Evolutionary conservation across 2,888 invertebrate species (phyloP).

Genomic region (Cryptocheilus praepositus): DNA sequence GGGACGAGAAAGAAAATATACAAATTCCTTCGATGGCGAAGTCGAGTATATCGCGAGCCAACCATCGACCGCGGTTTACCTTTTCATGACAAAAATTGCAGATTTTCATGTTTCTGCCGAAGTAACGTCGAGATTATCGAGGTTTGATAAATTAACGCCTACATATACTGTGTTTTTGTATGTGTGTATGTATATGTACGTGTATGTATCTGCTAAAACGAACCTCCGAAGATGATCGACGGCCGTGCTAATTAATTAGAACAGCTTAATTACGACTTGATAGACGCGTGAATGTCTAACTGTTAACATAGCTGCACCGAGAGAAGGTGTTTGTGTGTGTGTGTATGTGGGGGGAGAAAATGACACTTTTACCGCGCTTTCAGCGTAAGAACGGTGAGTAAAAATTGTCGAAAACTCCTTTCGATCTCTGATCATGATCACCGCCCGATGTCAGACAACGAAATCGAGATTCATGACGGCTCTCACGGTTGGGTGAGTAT

Average conservation of each 20-base stretch:
- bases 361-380: neutral
- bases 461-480: too few relatives aligned
- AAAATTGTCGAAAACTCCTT: neutral
- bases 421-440: neutral
- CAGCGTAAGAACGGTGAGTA: neutral
- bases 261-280: constrained; percentile 25
- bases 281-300: constrained; percentile 12
- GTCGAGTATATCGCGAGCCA: too few relatives aligned
- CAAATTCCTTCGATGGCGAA: too few relatives aligned
- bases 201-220: too few relatives aligned
- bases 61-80: too few relatives aligned
- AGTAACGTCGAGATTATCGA: too few relatives aligned
- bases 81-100: too few relatives aligned
- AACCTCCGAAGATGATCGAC: neutral
- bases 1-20: too few relatives aligned
- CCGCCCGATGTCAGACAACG: neutral
- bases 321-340: neutral
- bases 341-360: neutral
- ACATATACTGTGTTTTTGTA: too few relatives aligned
- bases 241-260: neutral
- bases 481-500: neutral
- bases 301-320: constrained; percentile 15
- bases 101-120: too few relatives aligned
- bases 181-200: too few relatives aligned
- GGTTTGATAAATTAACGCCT: too few relatives aligned